Evolutionary conservation across 2,113 vertebrate species (phyloP), one percentile per base, ranked within the genome.

Genomic region (cat (Felis catus)): DNA sequence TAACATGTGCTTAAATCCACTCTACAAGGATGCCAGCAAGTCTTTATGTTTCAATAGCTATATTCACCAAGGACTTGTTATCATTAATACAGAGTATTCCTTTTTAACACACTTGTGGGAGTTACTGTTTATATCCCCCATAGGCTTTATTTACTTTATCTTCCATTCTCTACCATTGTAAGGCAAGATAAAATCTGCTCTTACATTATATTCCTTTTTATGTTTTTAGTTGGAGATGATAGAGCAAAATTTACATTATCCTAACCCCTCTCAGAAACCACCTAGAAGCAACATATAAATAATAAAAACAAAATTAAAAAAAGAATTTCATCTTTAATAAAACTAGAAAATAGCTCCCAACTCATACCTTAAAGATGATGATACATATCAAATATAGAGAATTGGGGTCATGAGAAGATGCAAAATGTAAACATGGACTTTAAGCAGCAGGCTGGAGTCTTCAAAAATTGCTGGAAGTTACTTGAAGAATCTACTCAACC

Each of bases 221-320:
- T 70, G n/a, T 73, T 71, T 80, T 89, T 29, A 51, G 18, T 23
- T 73, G 48, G 73, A 83, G 33, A 71, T 53, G 13, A 29, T 27
- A 92, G 15, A n/a, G 4, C 39, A 74, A 79, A 55, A 87, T 36
- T 21, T 13, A 45, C 65, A 86, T 70, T 78, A 48, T 36, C 36
- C 33, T 74, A 93, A 65, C 3, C 4, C 1, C 4, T 88, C 18
- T 88, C 41, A 83, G 25, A 87, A 76, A 79, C 23, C 3, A 91
- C 70, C 2, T 66, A 48, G 89, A 91, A 76, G 18, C 2, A 71
- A 39, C 1, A 13, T 92, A 55, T 65, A 73, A 89, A 71, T 55
- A 94, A 76, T 55, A 16, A 51, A 93, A 91, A 76, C 58, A 61
- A 78, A 93, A 87, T 87, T 85, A 6, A 85, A 65, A 81, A 83